These are phyloP conservation scores for Pelecanoides urinatrix DNA, from an alignment of 2,113 vertebrate species.

Conservation along the genomic window DNA sequence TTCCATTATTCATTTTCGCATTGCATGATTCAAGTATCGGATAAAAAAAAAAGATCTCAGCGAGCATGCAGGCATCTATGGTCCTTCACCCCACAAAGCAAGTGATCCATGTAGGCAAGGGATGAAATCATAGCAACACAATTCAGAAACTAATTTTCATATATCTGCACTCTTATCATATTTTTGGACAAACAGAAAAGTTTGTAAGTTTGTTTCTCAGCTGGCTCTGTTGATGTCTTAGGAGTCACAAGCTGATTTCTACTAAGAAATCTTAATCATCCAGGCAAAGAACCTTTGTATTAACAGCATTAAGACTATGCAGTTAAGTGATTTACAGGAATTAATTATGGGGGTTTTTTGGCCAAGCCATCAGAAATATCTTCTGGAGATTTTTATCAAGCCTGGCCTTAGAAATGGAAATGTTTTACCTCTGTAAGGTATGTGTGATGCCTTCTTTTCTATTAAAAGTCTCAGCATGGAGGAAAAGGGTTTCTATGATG, in stretches of 20 bases:
- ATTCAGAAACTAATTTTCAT: background rate
- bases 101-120: background rate
- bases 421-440: background rate
- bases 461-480: background rate
- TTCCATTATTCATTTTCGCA: constrained; percentile 5
- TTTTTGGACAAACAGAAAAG: background rate
- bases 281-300: background rate
- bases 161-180: background rate
- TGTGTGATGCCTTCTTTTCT: background rate
- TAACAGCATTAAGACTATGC: background rate
- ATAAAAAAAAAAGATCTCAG: background rate
- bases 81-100: background rate
- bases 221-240: background rate
- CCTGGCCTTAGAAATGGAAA: background rate
- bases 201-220: background rate
- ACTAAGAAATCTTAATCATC: background rate
- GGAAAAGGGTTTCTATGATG: background rate
- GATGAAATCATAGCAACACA: background rate
- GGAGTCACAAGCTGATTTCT: background rate
- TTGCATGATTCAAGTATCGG: background rate
- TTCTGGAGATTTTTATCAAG: background rate
- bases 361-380: background rate
- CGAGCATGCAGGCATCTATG: background rate
- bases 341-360: background rate
- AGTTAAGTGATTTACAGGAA: background rate